Base-by-base conservation (phyloP, 2,888 invertebrate genomes). In the Cyrtodaria siliqua region DNA sequence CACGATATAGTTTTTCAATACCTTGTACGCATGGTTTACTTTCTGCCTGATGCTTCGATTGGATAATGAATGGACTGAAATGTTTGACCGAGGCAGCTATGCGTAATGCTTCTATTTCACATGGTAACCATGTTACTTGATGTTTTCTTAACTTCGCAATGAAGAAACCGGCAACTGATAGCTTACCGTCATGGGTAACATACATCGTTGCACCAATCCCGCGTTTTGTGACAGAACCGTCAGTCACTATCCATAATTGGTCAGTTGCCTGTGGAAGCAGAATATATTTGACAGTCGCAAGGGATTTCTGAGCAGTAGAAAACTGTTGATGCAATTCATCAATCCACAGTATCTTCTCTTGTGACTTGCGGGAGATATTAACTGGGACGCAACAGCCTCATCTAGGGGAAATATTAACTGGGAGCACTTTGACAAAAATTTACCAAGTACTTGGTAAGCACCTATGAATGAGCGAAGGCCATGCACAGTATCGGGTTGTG, bases 151-250 rank as follows among this genome's bases (percentile, higher is more conserved):
- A 66, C 56, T 84, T 85, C 1, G 84, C 81, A 63, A 73, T 82
- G 56, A 84, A 86, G 68, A 85, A 86, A 0, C 81, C 84, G n/a
- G 78, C 82, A 2, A 86, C 53, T 2, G 1, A 26, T 6, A 76
- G 50, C 24, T 70, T 72, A 12, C 62, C 44, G 18, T 76, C 40
- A 2, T 79, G 61, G 18, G 56, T 67, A 2, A 79, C 62, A 50
- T 86, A 87, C 18, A 85, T 23, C 1, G 83, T 82, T 4, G 84
- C 77, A n/a, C 83, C 87, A 0, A 85, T 74, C 12, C 83, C 79
- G n/a, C 47, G 60, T 24, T 77, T 63, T 4, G 52, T 47, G 0
- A 79, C 74, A 2, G 68, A 79, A 12, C 74, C 83, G 44, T 80
- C 80, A 6, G 71, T 82, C 0, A 78, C 71, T 26, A 78, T 81